Conservation (phyloP, 2,888 invertebrate species). For the Mythimna vitellina region DNA sequence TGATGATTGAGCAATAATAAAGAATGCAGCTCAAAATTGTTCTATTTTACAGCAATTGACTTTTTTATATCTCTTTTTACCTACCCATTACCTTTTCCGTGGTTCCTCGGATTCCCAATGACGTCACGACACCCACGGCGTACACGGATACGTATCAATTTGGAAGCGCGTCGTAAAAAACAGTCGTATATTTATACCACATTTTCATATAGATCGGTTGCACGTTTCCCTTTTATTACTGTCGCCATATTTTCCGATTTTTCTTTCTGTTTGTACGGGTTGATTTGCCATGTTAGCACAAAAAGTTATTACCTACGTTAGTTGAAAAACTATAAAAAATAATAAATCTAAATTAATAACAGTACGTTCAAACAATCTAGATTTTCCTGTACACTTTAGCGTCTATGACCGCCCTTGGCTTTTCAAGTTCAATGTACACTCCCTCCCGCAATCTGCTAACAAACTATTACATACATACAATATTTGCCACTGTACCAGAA, state of each 20-base stretch:
- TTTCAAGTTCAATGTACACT: slow-evolving; percentile 39
- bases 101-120: slow-evolving; percentile 6
- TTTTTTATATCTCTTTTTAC: not conserved
- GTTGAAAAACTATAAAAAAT: not conserved
- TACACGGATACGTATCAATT: slow-evolving; percentile 27
- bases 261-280: not conserved
- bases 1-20: not conserved
- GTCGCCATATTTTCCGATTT: slow-evolving; percentile 27
- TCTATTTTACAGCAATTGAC: not conserved
- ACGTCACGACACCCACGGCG: slow-evolving; percentile 7
- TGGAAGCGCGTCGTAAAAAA: slow-evolving; percentile 45
- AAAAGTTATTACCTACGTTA: not conserved
- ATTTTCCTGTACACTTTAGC: slow-evolving; percentile 11
- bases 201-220: slow-evolving; percentile 41
- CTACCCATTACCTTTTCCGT: slow-evolving; percentile 2
- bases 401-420: slow-evolving; percentile 47
- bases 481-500: not conserved
- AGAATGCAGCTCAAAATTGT: not conserved
- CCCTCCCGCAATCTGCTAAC: slow-evolving; percentile 12
- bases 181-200: slow-evolving; percentile 28
- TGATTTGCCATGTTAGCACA: not conserved
- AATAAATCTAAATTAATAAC: slow-evolving; percentile 10
- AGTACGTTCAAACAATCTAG: slow-evolving; percentile 8
- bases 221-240: slow-evolving; percentile 33
- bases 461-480: not conserved